A percentile compares a stretch with the other conserved stretches of the same genome.
phyloP scores from a whole-genome alignment of 2,888 invertebrate species.

The Bellardia pandia region DNA sequence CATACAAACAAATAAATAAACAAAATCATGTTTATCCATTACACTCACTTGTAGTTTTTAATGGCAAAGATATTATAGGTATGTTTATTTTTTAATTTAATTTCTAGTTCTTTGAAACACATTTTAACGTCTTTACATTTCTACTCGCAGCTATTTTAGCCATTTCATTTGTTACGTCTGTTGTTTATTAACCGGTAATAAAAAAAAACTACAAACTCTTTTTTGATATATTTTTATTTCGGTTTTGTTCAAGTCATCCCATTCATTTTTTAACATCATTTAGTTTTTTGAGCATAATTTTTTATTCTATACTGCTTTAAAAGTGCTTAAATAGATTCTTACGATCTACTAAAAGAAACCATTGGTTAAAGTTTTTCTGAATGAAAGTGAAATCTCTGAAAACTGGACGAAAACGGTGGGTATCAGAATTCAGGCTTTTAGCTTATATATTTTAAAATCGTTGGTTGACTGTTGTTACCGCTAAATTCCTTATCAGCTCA shows the following conservation, averaged over 20 bases:
- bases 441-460: too few species aligned
- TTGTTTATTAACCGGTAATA: not conserved
- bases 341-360: too few species aligned
- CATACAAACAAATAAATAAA: constrained; percentile 30
- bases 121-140: constrained; percentile 13
- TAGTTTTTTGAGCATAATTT: constrained; percentile 15
- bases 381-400: too few species aligned
- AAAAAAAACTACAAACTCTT: constrained; percentile 14
- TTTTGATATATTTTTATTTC: constrained; percentile 47
- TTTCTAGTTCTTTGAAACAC: constrained; percentile 45
- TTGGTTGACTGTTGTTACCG: too few species aligned
- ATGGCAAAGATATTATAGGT: constrained; percentile 10
- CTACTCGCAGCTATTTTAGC: constrained; percentile 25
- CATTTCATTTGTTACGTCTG: constrained; percentile 40
- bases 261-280: constrained; percentile 26
- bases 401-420: too few species aligned
- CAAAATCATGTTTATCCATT: constrained; percentile 42
- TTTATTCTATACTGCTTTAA: not conserved
- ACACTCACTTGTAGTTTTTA: constrained; percentile 43
- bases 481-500: too few species aligned
- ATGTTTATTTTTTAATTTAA: constrained; percentile 21
- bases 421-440: too few species aligned
- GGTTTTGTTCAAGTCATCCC: constrained; percentile 40
- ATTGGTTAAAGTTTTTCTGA: too few species aligned
- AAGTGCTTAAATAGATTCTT: not conserved